These are phyloP conservation scores for Apis florea DNA, from an alignment of 1,140 invertebrate species.

Conservation along the genomic window DNA sequence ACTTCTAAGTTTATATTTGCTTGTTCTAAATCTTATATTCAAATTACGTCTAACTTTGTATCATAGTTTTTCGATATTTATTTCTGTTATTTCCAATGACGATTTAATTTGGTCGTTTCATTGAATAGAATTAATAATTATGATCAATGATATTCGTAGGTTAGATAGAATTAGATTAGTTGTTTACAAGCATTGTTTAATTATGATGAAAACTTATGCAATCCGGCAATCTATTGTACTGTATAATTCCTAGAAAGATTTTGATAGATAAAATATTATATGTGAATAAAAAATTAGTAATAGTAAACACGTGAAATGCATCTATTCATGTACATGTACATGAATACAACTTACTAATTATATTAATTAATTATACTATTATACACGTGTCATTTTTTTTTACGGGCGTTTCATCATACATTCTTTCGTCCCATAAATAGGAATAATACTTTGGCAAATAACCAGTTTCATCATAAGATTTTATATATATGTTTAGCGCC, in stretches of 20 bases:
- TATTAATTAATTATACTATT: not conserved
- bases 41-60: not conserved
- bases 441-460: slow-evolving; percentile 32
- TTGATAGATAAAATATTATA: not conserved
- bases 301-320: not conserved
- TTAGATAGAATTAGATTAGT: slow-evolving; percentile 34
- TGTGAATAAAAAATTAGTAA: not conserved
- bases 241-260: not conserved
- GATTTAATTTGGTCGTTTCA: slow-evolving; percentile 14
- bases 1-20: not conserved
- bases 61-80: not conserved
- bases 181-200: slow-evolving; percentile 21
- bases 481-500: not conserved
- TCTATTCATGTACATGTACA: slow-evolving; percentile 5
- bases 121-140: slow-evolving; percentile 17
- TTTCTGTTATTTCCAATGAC: slow-evolving; percentile 15
- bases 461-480: slow-evolving; percentile 5
- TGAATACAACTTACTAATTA: not conserved
- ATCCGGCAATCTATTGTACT: not conserved
- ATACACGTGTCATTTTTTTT: not conserved
- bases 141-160: slow-evolving; percentile 16
- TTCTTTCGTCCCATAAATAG: slow-evolving; percentile 23
- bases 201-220: slow-evolving; percentile 32
- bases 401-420: slow-evolving; percentile 11
- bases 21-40: not conserved